Base-by-base conservation (phyloP, 2,797 vertebrate species). In the Sarcoramphus papa region DNA sequence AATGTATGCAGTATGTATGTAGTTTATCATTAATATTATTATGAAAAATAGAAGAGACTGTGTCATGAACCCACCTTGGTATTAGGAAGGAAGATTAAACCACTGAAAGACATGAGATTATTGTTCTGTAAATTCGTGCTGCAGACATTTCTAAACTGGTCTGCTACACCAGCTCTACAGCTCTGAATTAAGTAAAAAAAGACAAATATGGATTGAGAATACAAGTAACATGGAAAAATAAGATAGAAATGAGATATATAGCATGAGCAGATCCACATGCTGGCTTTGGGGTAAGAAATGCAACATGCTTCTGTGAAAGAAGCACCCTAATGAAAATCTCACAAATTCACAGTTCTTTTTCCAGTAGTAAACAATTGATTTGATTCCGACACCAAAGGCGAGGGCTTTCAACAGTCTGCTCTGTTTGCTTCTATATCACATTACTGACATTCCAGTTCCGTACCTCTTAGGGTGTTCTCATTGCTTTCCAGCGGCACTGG, bases 61-160 rank as follows among this genome's bases (percentile, higher is more conserved):
- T 80, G 30, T 79, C 30, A 85, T 31, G 51, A 63, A 93, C 94
- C 78, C 85, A 99, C 98, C 97, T 99, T 99, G 75, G 99, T 87
- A 53, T 98, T 98, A 57, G 98, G 98, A 67, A 99, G 98, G 92
- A 98, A 98, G 95, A 99, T 97, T 64, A 99, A 98, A 70, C 98
- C 98, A 16, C 98, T 98, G 97, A 99, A 99, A 50, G 98, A 99
- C 7, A 98, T 98, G 62, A 99, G 98, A 85, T 98, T 98, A 93
- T 99, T 99, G 90, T 98, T 98, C 92, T 99, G 98, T 47, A 99
- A 97, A 96, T 99, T 99, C 94, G 98, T 92, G 8, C 79, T 98
- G 33, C 67, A 95, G 51, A 99, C 94, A 73, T 96, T 98, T 83
- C 70, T 94, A 92, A 99, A 99, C 40, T 98, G 95, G 17, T 99